Evolutionary conservation across 2,113 vertebrate species (phyloP).

Genomic region (Rhizomys pruinosus): DNA sequence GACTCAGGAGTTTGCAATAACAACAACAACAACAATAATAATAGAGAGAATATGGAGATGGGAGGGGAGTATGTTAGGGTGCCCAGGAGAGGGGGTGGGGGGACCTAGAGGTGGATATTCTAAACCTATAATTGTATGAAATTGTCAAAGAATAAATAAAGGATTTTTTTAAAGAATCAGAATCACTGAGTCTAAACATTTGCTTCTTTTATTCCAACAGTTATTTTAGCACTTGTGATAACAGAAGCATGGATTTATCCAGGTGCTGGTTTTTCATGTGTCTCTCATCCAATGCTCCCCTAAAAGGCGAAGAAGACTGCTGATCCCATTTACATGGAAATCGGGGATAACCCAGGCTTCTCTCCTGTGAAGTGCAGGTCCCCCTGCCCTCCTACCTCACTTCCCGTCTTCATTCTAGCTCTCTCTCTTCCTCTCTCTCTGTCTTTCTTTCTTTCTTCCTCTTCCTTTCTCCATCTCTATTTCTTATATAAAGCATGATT

Average conservation of each 20-base stretch:
- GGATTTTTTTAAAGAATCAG: neutral
- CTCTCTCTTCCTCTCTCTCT: neutral
- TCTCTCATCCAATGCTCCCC: neutral
- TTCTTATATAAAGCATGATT: neutral
- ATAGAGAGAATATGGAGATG: neutral
- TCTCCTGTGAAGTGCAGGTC: too few species aligned
- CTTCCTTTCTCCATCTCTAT: neutral
- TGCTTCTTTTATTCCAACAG: neutral
- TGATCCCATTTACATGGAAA: neutral
- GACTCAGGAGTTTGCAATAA: too few species aligned
- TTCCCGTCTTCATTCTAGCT: too few species aligned
- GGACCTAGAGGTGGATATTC: neutral
- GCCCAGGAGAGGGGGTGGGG: too few species aligned
- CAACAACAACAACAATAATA: neutral
- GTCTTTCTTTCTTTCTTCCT: too few species aligned
- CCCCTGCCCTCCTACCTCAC: too few species aligned
- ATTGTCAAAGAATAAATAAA: neutral
- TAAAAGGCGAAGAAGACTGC: too few species aligned
- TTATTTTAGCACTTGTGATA: neutral
- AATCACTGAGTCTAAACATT: neutral
- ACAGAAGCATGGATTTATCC: neutral
- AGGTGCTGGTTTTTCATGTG: neutral
- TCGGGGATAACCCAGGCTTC: too few species aligned
- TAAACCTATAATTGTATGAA: neutral
- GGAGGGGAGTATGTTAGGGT: neutral